These are phyloP conservation scores for Saguinus imperator DNA, from an alignment of 2,113 vertebrate genomes.

Conservation along the genomic window DNA sequence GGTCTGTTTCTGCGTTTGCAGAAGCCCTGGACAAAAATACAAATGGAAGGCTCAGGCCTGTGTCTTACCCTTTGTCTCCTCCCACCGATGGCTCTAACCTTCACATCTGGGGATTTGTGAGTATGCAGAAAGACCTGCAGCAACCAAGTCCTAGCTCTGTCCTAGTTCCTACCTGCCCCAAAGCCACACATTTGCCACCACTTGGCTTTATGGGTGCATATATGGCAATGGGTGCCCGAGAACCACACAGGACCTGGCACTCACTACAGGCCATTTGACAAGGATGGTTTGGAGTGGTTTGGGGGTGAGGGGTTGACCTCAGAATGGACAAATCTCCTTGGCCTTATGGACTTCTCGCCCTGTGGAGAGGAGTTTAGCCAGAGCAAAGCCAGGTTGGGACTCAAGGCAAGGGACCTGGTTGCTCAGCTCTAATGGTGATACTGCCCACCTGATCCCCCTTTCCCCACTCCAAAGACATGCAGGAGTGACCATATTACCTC, in stretches of 20 bases:
- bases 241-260: neutral
- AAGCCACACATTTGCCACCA: neutral
- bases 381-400: neutral
- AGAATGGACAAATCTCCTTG: neutral
- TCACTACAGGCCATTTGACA: neutral
- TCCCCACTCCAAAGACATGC: neutral
- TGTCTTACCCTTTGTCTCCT: neutral
- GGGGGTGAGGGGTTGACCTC: neutral
- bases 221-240: neutral
- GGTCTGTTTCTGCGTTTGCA: neutral
- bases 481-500: neutral
- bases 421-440: neutral
- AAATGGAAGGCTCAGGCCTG: neutral
- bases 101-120: neutral
- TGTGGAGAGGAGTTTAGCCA: neutral
- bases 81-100: neutral
- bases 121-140: neutral
- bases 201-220: fast-evolving
- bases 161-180: neutral
- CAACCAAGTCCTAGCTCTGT: neutral
- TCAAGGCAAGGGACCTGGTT: neutral
- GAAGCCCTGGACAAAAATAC: neutral
- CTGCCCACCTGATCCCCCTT: neutral
- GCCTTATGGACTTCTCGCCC: neutral
- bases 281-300: neutral